Conservation (phyloP, 2,797 vertebrate genomes). For the Melanotaenia parkinsoni region DNA sequence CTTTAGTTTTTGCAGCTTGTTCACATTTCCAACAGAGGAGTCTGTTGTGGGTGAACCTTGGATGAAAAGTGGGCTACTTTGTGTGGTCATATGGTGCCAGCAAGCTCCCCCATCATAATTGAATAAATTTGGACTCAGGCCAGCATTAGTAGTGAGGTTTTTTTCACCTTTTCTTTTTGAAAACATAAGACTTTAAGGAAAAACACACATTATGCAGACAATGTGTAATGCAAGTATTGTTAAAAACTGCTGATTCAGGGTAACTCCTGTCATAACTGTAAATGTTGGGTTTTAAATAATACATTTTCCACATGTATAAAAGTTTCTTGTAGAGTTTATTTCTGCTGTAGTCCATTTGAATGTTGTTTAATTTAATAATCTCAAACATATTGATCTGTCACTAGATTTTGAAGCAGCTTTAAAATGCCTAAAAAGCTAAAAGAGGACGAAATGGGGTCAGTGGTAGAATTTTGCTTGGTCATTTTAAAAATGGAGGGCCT, state of each 20-base stretch:
- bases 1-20: constrained; percentile 28
- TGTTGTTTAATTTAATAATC: background rate
- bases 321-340: background rate
- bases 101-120: constrained; percentile 55
- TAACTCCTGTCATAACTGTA: constrained; percentile 30
- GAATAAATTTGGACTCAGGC: constrained; percentile 50
- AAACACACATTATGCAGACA: constrained; percentile 19
- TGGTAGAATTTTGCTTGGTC: constrained; percentile 20
- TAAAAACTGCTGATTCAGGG: constrained; percentile 36
- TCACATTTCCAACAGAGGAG: constrained; percentile 48
- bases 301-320: background rate
- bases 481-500: constrained; percentile 29
- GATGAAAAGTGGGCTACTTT: constrained; percentile 49
- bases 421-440: constrained; percentile 23
- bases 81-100: constrained; percentile 18
- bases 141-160: constrained; percentile 20
- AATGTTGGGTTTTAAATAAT: constrained; percentile 13
- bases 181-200: constrained; percentile 20
- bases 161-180: constrained; percentile 1
- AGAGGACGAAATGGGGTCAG: constrained; percentile 32
- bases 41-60: constrained; percentile 37
- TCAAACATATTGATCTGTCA: constrained; percentile 2
- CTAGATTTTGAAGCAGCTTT: constrained; percentile 23
- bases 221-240: constrained; percentile 47
- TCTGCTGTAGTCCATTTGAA: background rate